Percentiles rank a stretch among this genome's conserved stretches.
phyloP scores from a whole-genome alignment of 2,113 vertebrate species.

The Bucco capensis region DNA sequence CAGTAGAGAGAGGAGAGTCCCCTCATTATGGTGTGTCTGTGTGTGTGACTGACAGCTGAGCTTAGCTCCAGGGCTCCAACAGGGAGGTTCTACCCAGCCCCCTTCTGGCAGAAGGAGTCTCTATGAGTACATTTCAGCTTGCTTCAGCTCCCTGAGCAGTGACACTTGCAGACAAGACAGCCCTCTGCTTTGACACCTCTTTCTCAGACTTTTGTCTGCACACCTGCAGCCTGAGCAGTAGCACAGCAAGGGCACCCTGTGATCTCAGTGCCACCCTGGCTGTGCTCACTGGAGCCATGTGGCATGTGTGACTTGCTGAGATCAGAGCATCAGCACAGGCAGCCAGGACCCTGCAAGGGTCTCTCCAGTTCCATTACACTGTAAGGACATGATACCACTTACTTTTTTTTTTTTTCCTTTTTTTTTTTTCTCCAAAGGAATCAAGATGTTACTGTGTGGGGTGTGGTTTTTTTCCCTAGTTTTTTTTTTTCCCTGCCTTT shows the following conservation, averaged over 20 bases:
- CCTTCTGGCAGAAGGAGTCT: neutral
- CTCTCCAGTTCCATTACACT: slow-evolving; percentile 57
- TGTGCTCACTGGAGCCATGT: neutral
- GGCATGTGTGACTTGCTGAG: neutral
- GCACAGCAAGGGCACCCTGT: neutral
- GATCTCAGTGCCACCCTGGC: neutral
- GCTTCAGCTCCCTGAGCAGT: neutral
- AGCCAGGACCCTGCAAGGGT: slow-evolving; percentile 23
- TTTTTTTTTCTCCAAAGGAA: neutral
- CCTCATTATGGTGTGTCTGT: neutral
- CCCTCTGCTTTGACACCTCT: neutral
- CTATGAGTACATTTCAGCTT: neutral
- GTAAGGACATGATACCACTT: slow-evolving; percentile 59
- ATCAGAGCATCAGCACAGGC: neutral
- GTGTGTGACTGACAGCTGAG: slow-evolving; percentile 13
- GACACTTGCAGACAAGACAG: neutral
- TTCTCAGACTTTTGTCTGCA: neutral
- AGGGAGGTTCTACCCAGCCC: neutral
- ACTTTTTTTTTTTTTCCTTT: neutral
- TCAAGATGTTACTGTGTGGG: neutral
- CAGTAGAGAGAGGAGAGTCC: slow-evolving; percentile 38
- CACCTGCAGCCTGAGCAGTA: neutral
- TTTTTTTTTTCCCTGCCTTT: neutral
- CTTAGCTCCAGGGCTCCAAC: neutral
- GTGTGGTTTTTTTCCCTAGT: neutral